Evolutionary conservation across 2,888 invertebrate species (phyloP).

Genomic region (Dicycla oo): DNA sequence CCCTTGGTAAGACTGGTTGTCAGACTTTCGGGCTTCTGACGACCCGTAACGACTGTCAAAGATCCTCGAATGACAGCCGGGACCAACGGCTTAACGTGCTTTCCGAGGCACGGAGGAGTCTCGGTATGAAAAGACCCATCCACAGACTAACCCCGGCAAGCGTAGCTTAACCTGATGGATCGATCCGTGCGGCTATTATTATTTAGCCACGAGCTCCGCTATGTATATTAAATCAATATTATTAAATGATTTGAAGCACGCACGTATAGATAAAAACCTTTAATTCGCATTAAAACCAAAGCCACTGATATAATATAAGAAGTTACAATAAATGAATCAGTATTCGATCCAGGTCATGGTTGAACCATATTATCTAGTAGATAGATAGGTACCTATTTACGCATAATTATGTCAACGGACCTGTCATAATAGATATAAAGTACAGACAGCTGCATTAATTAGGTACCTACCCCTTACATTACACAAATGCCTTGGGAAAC

Average conservation of each 20-base stretch:
- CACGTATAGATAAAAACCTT: neutral
- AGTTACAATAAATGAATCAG: slow-evolving; percentile 47
- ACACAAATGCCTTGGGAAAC: neutral
- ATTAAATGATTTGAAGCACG: neutral
- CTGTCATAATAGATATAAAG: slow-evolving; percentile 28
- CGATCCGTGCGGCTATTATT: too few species aligned
- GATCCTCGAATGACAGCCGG: too few species aligned
- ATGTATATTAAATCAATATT: too few species aligned
- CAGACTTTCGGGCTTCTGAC: too few species aligned
- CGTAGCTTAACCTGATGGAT: too few species aligned
- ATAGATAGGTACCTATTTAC: slow-evolving; percentile 30
- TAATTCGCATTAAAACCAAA: slow-evolving; percentile 8
- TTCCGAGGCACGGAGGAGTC: too few species aligned
- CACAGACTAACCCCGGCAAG: too few species aligned
- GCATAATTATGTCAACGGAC: slow-evolving; percentile 50
- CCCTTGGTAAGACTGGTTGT: too few species aligned
- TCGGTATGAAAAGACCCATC: too few species aligned
- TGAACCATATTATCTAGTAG: slow-evolving; percentile 24
- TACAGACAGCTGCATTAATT: slow-evolving; percentile 15
- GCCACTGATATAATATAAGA: slow-evolving; percentile 17
- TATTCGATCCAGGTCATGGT: slow-evolving; percentile 49
- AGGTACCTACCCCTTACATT: neutral
- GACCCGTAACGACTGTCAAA: too few species aligned
- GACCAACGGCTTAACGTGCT: too few species aligned
- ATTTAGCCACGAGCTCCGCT: too few species aligned